A percentile compares a stretch with the other conserved stretches of the same genome.
Conservation (phyloP, 1,140 invertebrate genomes). For the Colletes gigas region DNA sequence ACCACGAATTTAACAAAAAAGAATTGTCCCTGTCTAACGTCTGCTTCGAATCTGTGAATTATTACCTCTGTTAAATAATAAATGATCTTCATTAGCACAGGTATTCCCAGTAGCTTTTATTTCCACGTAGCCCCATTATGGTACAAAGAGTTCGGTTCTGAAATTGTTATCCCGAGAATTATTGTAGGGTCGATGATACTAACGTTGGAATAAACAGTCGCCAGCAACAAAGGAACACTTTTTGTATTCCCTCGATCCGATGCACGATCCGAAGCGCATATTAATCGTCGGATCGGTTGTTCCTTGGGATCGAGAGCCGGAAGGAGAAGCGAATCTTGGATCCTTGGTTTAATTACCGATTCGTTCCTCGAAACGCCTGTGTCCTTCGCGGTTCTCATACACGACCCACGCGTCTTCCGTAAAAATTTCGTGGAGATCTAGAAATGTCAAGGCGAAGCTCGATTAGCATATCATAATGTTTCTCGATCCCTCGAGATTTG, state of each 20-base stretch:
- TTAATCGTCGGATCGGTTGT: slow-evolving; percentile 5
- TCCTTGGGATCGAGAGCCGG: slow-evolving; percentile 1
- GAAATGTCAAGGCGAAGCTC: slow-evolving; percentile 9
- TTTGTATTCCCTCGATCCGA: slow-evolving; percentile 14
- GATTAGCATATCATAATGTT: slow-evolving; percentile 2
- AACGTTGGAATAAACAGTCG: too few relatives aligned
- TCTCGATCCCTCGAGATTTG: background rate
- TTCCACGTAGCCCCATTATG: too few relatives aligned
- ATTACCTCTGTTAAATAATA: too few relatives aligned
- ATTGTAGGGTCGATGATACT: background rate
- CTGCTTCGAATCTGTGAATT: too few relatives aligned
- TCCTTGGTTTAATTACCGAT: slow-evolving; percentile 10
- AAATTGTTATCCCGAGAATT: too few relatives aligned
- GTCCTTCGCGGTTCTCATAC: background rate
- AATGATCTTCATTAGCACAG: too few relatives aligned
- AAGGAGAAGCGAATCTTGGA: background rate
- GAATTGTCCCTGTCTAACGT: too few relatives aligned
- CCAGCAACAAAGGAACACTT: slow-evolving; percentile 1
- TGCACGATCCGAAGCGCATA: slow-evolving; percentile 19
- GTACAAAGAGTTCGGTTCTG: too few relatives aligned
- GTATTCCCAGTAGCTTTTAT: too few relatives aligned
- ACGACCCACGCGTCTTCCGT: background rate
- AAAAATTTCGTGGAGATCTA: background rate
- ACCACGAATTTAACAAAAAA: too few relatives aligned
- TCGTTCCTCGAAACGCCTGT: slow-evolving; percentile 2